Evolutionary conservation across 1,140 invertebrate genomes (phyloP).

Genomic region (Sycophaga agraensis): DNA sequence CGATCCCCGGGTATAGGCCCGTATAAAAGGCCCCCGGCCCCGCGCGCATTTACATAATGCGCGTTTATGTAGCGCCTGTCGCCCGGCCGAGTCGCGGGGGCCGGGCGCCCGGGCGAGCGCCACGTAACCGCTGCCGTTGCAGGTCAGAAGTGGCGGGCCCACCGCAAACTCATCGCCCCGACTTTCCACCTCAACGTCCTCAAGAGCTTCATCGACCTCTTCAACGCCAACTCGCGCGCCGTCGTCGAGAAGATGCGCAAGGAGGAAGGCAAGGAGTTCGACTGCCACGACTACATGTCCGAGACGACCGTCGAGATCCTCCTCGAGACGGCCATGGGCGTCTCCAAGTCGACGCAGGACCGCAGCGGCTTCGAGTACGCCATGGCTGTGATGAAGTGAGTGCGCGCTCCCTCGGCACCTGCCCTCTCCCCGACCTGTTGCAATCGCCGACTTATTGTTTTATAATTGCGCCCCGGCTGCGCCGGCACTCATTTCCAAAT

Average conservation of each 20-base stretch:
- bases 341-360: slow-evolving; percentile 73
- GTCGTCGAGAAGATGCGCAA: slow-evolving; percentile 68
- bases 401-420: too few relatives aligned
- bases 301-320: slow-evolving; percentile 81
- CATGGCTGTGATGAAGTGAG: slow-evolving; percentile 78
- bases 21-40: too few relatives aligned
- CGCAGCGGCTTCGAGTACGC: slow-evolving; percentile 78
- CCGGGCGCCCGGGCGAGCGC: too few relatives aligned
- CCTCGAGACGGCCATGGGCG: slow-evolving; percentile 80
- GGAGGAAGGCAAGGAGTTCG: slow-evolving; percentile 67
- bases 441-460: too few relatives aligned
- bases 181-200: slow-evolving; percentile 82
- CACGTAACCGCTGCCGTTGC: too few relatives aligned
- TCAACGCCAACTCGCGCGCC: slow-evolving; percentile 74
- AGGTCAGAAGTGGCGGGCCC: slow-evolving; percentile 79
- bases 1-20: too few relatives aligned
- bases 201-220: slow-evolving; percentile 79
- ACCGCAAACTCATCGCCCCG: slow-evolving; percentile 79
- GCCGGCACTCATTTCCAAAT: too few relatives aligned
- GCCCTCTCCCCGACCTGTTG: too few relatives aligned
- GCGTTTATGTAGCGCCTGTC: too few relatives aligned
- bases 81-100: too few relatives aligned
- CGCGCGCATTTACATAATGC: too few relatives aligned
- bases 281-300: slow-evolving; percentile 82
- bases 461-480: too few relatives aligned